Evolutionary conservation across 2,797 vertebrate genomes (phyloP).

Genomic region (Huso huso): DNA sequence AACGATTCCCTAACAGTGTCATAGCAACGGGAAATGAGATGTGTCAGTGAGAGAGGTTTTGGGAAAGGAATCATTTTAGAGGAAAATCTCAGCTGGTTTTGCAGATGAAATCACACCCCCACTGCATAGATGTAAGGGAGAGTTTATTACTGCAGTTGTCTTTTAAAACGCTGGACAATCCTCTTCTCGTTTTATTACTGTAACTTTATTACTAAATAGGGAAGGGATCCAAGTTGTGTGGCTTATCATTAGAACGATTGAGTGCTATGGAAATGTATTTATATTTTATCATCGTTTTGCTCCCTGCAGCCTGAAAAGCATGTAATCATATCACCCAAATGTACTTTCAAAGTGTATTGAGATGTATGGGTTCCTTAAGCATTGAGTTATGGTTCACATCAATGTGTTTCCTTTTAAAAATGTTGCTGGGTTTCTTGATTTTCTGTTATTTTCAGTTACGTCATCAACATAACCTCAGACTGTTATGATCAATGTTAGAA

Average conservation of each 20-base stretch:
- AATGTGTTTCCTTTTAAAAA: not conserved
- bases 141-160: slow-evolving; percentile 33
- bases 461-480: no score
- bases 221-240: not conserved
- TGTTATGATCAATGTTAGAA: no score
- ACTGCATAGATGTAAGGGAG: no score
- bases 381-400: not conserved
- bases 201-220: not conserved
- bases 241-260: not conserved
- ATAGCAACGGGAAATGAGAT: slow-evolving; percentile 25
- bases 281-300: not conserved
- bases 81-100: slow-evolving; percentile 10
- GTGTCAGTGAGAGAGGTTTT: slow-evolving; percentile 19
- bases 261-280: not conserved
- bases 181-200: not conserved
- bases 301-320: not conserved
- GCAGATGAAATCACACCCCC: slow-evolving; percentile 9
- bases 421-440: not conserved
- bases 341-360: not conserved
- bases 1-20: slow-evolving; percentile 22
- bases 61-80: slow-evolving; percentile 18
- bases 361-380: no score
- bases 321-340: not conserved
- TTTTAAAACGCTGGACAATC: not conserved
- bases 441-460: not conserved